Conservation (phyloP, 2,888 invertebrate genomes). For the Muscina levida region DNA sequence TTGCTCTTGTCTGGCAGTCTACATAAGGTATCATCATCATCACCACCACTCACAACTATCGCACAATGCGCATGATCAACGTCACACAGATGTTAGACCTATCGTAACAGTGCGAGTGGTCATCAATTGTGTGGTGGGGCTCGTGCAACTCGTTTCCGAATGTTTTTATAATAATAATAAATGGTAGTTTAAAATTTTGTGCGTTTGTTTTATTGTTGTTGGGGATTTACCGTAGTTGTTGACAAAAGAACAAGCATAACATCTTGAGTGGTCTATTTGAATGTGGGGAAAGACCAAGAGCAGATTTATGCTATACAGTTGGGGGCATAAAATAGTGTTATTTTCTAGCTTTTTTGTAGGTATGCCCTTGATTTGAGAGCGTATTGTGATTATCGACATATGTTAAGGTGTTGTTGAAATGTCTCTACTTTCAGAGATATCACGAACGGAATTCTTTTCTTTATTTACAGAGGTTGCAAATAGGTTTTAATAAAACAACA, state of each 20-base stretch:
- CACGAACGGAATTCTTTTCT: no score
- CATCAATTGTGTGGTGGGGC: background rate
- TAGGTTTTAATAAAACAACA: no score
- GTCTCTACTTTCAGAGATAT: no score
- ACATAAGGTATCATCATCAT: background rate
- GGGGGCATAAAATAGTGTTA: background rate
- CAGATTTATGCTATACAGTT: background rate
- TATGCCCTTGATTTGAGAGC: no score
- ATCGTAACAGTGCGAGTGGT: background rate
- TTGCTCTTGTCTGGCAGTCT: conserved; percentile 10
- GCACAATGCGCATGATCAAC: background rate
- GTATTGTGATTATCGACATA: no score
- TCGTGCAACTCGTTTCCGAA: background rate
- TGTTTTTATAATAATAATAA: background rate
- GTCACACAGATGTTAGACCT: background rate
- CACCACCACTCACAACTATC: background rate
- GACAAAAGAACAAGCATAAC: background rate
- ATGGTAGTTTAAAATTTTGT: background rate
- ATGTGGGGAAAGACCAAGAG: background rate
- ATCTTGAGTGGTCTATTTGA: background rate
- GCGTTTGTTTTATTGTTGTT: conserved; percentile 1
- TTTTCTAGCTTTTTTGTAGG: background rate
- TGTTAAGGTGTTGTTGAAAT: no score
- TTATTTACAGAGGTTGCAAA: no score
- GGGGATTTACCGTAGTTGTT: conserved; percentile 9